Conservation (phyloP, 2,113 vertebrate genomes). For the Isichthys henryi region DNA sequence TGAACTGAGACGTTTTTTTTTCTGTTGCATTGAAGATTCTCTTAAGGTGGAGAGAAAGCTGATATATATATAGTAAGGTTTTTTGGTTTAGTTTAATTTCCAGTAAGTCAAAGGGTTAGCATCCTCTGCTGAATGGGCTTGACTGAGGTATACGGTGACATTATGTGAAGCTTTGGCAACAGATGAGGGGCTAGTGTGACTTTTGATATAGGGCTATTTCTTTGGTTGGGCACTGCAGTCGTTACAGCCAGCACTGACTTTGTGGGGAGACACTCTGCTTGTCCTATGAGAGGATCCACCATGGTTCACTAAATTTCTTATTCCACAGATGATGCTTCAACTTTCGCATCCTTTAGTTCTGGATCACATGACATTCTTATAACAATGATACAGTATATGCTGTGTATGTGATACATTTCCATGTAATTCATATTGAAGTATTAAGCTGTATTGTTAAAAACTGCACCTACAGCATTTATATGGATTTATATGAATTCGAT, state of each 20-base stretch:
- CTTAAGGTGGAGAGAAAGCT: background rate
- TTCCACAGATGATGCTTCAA: too few relatives aligned
- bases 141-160: background rate
- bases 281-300: too few relatives aligned
- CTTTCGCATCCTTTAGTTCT: too few relatives aligned
- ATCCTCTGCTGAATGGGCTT: background rate
- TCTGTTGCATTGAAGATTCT: background rate
- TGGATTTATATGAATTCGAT: background rate
- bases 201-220: background rate
- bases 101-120: background rate
- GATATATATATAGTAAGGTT: background rate
- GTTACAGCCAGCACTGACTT: too few relatives aligned
- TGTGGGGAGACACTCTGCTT: too few relatives aligned
- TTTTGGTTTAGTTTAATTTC: background rate
- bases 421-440: background rate
- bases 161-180: background rate
- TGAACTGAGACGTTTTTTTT: background rate
- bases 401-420: background rate
- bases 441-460: background rate
- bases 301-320: too few relatives aligned
- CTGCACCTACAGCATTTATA: background rate
- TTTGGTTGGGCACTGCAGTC: background rate
- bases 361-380: too few relatives aligned
- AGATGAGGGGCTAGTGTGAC: background rate
- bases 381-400: background rate